Conservation (phyloP, 2,888 invertebrate species). For the Tridacna gigas region DNA sequence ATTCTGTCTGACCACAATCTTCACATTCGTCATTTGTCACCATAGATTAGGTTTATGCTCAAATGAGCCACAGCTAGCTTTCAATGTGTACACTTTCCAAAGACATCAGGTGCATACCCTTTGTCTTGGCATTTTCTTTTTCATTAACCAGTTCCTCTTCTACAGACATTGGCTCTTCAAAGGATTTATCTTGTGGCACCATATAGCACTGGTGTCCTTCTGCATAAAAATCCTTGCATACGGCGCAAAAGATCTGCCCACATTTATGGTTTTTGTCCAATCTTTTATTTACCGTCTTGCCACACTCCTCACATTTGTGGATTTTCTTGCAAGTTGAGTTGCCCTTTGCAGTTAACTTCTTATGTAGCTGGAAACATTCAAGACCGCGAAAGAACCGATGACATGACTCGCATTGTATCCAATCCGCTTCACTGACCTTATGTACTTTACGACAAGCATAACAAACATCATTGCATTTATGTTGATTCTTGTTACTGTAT, state of each 20-base stretch:
- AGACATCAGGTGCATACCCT: constrained; percentile 24
- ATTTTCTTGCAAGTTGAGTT: no score
- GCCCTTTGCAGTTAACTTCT: no score
- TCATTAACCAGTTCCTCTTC: background rate
- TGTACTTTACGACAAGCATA: background rate
- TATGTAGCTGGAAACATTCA: background rate
- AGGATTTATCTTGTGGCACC: constrained; percentile 17
- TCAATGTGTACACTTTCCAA: constrained; percentile 51
- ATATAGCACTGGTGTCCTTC: constrained; percentile 39
- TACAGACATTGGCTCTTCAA: background rate
- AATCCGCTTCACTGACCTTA: background rate
- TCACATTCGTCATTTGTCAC: constrained; percentile 32
- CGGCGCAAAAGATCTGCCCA: no score
- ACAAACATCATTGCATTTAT: background rate
- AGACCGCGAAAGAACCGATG: background rate
- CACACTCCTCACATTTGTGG: no score
- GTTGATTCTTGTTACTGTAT: constrained; percentile 38
- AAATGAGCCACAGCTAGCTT: constrained; percentile 39
- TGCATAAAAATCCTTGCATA: constrained; percentile 26
- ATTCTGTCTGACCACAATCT: constrained; percentile 43
- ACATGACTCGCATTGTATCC: background rate
- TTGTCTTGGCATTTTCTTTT: constrained; percentile 2
- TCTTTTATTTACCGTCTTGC: no score
- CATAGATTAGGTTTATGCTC: constrained; percentile 51
- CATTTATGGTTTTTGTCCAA: no score